Percentiles rank a stretch among this genome's conserved stretches.
Conservation (phyloP, 2,888 invertebrate genomes). For the Dryocosmus kuriphilus region DNA sequence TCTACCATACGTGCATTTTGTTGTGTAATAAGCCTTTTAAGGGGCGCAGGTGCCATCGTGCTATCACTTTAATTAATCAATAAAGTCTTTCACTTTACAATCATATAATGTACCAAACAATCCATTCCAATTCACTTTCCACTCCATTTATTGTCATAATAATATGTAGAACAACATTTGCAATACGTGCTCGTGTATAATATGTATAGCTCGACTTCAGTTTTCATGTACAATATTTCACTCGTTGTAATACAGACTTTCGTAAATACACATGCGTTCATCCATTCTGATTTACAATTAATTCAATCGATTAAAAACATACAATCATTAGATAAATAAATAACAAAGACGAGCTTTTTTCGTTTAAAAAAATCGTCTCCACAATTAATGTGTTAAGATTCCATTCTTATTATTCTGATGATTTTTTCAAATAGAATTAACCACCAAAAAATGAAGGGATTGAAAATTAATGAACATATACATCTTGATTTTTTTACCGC, state of each 20-base stretch:
- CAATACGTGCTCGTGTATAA: constrained; percentile 51
- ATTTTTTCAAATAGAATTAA: neutral
- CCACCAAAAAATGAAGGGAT: neutral
- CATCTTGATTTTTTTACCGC: neutral
- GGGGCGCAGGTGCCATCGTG: too few species aligned
- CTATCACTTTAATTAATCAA: too few species aligned
- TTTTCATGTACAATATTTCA: constrained; percentile 40
- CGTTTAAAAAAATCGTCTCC: constrained; percentile 32
- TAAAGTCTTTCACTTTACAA: too few species aligned
- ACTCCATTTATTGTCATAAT: constrained; percentile 66
- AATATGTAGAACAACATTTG: constrained; percentile 65
- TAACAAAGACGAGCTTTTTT: constrained; percentile 15
- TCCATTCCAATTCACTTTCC: constrained; percentile 48
- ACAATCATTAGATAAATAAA: neutral
- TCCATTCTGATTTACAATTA: constrained; percentile 13
- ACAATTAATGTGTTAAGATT: neutral
- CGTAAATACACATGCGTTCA: constrained; percentile 37
- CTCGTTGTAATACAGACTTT: constrained; percentile 46
- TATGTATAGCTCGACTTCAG: constrained; percentile 48
- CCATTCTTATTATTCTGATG: neutral
- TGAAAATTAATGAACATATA: neutral
- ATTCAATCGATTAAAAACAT: constrained; percentile 11
- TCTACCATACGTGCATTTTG: too few species aligned
- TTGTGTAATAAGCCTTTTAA: too few species aligned
- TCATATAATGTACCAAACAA: too few species aligned